Evolutionary conservation across 2,113 vertebrate genomes (phyloP).

Genomic region (Gavialis gangeticus): DNA sequence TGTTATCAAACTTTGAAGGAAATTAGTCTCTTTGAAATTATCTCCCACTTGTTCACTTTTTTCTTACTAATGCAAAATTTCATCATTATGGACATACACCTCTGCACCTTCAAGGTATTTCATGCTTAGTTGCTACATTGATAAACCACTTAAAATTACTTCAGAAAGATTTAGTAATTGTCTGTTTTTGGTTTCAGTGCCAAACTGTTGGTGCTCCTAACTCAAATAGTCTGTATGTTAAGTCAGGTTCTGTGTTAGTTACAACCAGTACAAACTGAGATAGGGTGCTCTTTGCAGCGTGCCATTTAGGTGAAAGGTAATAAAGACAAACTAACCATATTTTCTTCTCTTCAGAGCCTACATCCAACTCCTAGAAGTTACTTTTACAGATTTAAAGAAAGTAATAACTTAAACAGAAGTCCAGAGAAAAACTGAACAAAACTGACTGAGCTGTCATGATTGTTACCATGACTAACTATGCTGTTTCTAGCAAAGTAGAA

Average conservation of each 20-base stretch:
- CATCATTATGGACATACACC: not conserved
- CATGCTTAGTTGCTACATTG: not conserved
- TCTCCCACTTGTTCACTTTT: not conserved
- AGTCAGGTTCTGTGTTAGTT: not conserved
- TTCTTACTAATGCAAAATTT: not conserved
- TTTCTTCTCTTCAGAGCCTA: not conserved
- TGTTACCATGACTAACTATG: not conserved
- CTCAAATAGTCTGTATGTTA: not conserved
- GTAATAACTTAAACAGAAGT: constrained; percentile 37
- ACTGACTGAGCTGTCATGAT: not conserved
- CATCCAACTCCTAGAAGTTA: not conserved
- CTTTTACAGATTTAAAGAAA: not conserved
- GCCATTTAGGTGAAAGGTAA: not conserved
- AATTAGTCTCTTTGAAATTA: not conserved
- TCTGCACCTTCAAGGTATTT: not conserved
- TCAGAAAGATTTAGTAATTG: not conserved
- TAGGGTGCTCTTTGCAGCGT: not conserved
- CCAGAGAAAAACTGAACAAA: not conserved
- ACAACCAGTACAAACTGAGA: not conserved
- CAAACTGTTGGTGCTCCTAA: not conserved
- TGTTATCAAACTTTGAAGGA: too few relatives aligned
- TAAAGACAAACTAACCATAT: not conserved
- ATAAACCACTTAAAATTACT: not conserved
- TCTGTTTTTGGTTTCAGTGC: not conserved
- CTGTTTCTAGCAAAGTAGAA: not conserved